phyloP scores from a whole-genome alignment of 2,888 invertebrate species.

The Himalopsyche kuldschensis region DNA sequence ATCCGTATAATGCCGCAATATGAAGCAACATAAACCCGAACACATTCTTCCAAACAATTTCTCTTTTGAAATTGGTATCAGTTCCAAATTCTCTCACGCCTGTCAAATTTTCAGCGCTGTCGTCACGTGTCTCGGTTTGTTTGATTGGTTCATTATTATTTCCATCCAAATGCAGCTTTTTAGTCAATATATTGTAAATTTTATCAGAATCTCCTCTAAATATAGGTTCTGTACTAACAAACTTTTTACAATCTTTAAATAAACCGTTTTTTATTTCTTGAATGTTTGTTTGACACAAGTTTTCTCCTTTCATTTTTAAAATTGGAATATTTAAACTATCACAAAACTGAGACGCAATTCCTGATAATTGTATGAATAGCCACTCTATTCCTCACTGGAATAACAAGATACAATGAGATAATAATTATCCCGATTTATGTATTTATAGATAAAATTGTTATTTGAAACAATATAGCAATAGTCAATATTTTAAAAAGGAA shows the following conservation, averaged over 20 bases:
- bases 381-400: too few relatives aligned
- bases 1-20: constrained; percentile 55
- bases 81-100: constrained; percentile 45
- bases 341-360: too few relatives aligned
- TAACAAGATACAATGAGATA: too few relatives aligned
- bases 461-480: too few relatives aligned
- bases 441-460: too few relatives aligned
- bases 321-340: too few relatives aligned
- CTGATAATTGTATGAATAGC: too few relatives aligned
- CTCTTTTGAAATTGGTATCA: constrained; percentile 52
- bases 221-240: background rate
- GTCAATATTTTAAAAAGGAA: too few relatives aligned
- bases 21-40: constrained; percentile 63
- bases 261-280: background rate
- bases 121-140: background rate
- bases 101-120: background rate
- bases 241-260: background rate
- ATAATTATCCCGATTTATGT: too few relatives aligned
- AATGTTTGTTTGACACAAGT: background rate
- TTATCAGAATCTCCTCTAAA: background rate
- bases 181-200: background rate
- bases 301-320: background rate
- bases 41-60: constrained; percentile 66
- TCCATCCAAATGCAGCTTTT: background rate
- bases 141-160: background rate